A percentile compares a stretch with the other conserved stretches of the same genome.
phyloP scores from a whole-genome alignment of 2,797 vertebrate species.

The Triplophysa bombifrons region DNA sequence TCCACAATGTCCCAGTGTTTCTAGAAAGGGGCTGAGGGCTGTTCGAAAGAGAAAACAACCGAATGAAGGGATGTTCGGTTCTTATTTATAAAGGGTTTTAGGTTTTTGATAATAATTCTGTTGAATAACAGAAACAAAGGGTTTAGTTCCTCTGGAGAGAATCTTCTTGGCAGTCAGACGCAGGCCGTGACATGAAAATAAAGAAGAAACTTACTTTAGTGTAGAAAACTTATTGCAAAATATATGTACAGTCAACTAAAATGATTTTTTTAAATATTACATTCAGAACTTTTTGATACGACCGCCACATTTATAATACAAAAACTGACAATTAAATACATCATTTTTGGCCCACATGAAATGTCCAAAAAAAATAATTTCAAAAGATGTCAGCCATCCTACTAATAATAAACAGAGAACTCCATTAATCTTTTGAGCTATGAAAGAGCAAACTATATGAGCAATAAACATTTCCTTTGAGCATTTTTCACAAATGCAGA shows the following conservation, averaged over 20 bases:
- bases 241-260: no score
- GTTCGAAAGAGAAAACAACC: conserved; percentile 19
- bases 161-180: conserved; percentile 16
- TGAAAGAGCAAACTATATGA: neutral
- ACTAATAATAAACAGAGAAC: no score
- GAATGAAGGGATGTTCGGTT: conserved; percentile 21
- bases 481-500: neutral
- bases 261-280: neutral
- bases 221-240: no score
- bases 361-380: no score
- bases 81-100: conserved; percentile 10
- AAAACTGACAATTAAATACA: no score
- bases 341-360: no score
- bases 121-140: conserved; percentile 5
- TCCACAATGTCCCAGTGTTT: conserved; percentile 73
- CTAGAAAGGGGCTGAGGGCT: conserved; percentile 30
- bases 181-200: neutral
- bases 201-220: conserved; percentile 11
- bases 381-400: no score
- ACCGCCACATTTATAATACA: no score
- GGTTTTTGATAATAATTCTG: conserved; percentile 11
- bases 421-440: neutral
- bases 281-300: neutral
- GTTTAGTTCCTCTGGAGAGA: conserved; percentile 4
- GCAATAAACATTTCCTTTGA: neutral